A percentile compares a stretch with the other conserved stretches of the same genome.
Conservation (phyloP, 1,140 invertebrate genomes). For the Geopemphigus sp. region DNA sequence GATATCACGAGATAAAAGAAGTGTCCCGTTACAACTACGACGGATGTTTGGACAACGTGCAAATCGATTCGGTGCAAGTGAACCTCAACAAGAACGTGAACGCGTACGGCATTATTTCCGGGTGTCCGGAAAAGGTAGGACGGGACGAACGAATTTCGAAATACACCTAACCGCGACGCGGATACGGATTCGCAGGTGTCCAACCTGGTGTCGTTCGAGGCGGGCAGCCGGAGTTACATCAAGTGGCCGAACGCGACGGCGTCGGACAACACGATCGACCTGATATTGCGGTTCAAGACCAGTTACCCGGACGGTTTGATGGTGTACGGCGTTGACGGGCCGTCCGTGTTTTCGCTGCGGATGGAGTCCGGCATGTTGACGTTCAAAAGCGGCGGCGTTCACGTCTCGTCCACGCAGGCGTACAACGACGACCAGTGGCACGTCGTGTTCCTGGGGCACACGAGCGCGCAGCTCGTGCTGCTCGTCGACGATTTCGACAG, state of each 20-base stretch:
- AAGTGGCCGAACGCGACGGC: slow-evolving; percentile 56
- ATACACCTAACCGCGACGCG: no score
- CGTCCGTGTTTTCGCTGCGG: slow-evolving; percentile 65
- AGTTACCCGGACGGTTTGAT: slow-evolving; percentile 72
- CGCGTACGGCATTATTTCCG: slow-evolving; percentile 75
- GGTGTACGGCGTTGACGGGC: slow-evolving; percentile 69
- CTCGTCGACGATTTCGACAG: slow-evolving; percentile 77
- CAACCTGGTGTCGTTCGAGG: slow-evolving; percentile 65
- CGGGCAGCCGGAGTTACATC: slow-evolving; percentile 64
- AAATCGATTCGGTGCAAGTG: slow-evolving; percentile 70
- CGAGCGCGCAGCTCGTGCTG: slow-evolving; percentile 58
- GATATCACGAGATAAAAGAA: slow-evolving; percentile 64
- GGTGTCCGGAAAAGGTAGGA: slow-evolving; percentile 77
- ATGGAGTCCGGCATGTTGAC: slow-evolving; percentile 69
- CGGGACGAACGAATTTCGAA: no score
- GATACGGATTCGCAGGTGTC: slow-evolving; percentile 57
- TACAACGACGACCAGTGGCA: slow-evolving; percentile 93
- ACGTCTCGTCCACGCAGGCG: slow-evolving; percentile 61
- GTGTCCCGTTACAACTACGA: slow-evolving; percentile 79
- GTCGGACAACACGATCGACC: slow-evolving; percentile 63
- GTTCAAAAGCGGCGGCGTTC: slow-evolving; percentile 66
- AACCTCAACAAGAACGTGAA: slow-evolving; percentile 72
- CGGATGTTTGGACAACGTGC: slow-evolving; percentile 86
- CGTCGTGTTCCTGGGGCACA: slow-evolving; percentile 80
- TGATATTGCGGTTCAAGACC: slow-evolving; percentile 90